Percentiles rank a stretch among this genome's conserved stretches.
Evolutionary conservation across 1,140 invertebrate species (phyloP).

Genomic region (Apis mellifera): Amel_HAv3.1 CM009942.2:8646501-8647000

Average conservation of each 20-base stretch:
- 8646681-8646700: not conserved
- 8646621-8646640: slow-evolving; percentile 6
- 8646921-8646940: slow-evolving; percentile 85
- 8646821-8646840: slow-evolving; percentile 64
- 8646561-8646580: not conserved
- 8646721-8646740: not conserved
- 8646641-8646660: not conserved
- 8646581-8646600: not conserved
- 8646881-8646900: slow-evolving; percentile 83
- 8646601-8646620: not conserved
- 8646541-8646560: not conserved
- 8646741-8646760: not conserved
- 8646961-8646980: slow-evolving; percentile 83
- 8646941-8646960: slow-evolving; percentile 77
- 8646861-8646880: slow-evolving; percentile 86
- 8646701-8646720: not conserved
- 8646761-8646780: slow-evolving; percentile 61
- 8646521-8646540: not conserved
- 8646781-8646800: slow-evolving; percentile 59
- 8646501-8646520: not conserved
- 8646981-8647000: slow-evolving; percentile 77
- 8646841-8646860: slow-evolving; percentile 81
- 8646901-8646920: slow-evolving; percentile 86
- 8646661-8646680: not conserved
- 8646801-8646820: slow-evolving; percentile 56